Percentiles rank a stretch among this genome's conserved stretches.
Conservation (phyloP, 2,888 invertebrate species). For the Odiellus spinosus region DNA sequence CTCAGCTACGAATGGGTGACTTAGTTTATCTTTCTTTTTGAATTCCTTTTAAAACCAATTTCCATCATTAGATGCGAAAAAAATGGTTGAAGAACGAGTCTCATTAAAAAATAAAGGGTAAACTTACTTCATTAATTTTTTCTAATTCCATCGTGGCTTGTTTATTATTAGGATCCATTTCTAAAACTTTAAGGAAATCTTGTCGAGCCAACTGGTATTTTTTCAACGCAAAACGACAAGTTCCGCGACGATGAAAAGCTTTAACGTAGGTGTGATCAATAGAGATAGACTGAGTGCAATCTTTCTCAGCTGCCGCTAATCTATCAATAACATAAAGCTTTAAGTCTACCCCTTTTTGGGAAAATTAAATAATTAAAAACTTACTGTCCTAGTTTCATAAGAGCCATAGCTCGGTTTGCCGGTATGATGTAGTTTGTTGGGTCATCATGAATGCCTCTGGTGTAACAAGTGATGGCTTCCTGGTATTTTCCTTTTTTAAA, state of each 20-base stretch:
- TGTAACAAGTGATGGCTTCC: constrained; percentile 31
- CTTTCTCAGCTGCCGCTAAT: constrained; percentile 31
- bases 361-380: constrained; percentile 19
- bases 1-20: too few species aligned
- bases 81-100: too few species aligned
- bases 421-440: constrained; percentile 47
- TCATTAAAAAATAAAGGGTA: background rate
- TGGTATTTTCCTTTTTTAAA: constrained; percentile 29
- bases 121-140: constrained; percentile 35
- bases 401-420: constrained; percentile 75
- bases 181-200: constrained; percentile 52
- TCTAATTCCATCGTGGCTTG: constrained; percentile 46
- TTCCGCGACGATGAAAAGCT: constrained; percentile 28
- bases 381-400: constrained; percentile 62
- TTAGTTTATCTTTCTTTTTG: too few species aligned
- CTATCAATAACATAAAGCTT: constrained; percentile 23
- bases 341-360: background rate
- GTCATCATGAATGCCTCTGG: constrained; percentile 29
- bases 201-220: constrained; percentile 51
- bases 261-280: constrained; percentile 33
- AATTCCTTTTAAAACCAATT: too few species aligned
- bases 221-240: constrained; percentile 45
- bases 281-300: constrained; percentile 29
- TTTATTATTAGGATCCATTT: constrained; percentile 60
- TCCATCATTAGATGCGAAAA: too few species aligned